Conservation (phyloP, 2,113 vertebrate genomes). For the Eidolon helvum region DNA sequence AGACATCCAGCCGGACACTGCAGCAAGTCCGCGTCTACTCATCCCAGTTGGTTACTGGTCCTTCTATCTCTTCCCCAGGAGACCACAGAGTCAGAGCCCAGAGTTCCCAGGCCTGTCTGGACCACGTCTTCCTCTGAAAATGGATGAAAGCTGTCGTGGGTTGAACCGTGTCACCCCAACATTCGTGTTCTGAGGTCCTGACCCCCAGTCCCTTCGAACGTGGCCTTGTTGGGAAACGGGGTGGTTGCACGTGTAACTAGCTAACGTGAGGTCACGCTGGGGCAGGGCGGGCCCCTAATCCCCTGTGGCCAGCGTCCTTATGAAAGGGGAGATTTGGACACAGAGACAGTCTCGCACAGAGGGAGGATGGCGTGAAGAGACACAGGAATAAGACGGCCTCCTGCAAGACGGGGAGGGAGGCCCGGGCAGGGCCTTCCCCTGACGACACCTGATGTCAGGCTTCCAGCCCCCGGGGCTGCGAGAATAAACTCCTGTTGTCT, state of each 20-base stretch:
- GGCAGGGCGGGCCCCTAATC: not conserved
- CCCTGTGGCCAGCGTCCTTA: not conserved
- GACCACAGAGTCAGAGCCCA: not conserved
- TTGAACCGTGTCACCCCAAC: not conserved
- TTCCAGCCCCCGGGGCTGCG: not conserved
- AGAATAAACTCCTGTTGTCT: not conserved
- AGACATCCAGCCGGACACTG: not conserved
- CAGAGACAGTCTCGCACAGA: not conserved
- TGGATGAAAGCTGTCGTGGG: not conserved
- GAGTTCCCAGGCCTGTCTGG: not conserved
- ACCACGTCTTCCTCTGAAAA: not conserved
- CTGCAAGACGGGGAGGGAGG: not conserved
- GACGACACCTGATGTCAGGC: not conserved
- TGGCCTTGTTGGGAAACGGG: not conserved
- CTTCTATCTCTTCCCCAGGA: not conserved
- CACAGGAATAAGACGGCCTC: fast-evolving
- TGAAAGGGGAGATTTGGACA: not conserved
- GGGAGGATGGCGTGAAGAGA: not conserved
- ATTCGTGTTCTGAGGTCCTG: not conserved
- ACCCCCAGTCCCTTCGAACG: not conserved
- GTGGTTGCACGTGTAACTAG: not conserved
- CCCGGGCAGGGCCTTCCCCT: not conserved
- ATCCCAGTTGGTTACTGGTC: no score
- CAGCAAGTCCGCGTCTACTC: no score
- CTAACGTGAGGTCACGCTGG: not conserved